Evolutionary conservation across 2,888 invertebrate species (phyloP).

Genomic region (Troglohyphantes excavatus): DNA sequence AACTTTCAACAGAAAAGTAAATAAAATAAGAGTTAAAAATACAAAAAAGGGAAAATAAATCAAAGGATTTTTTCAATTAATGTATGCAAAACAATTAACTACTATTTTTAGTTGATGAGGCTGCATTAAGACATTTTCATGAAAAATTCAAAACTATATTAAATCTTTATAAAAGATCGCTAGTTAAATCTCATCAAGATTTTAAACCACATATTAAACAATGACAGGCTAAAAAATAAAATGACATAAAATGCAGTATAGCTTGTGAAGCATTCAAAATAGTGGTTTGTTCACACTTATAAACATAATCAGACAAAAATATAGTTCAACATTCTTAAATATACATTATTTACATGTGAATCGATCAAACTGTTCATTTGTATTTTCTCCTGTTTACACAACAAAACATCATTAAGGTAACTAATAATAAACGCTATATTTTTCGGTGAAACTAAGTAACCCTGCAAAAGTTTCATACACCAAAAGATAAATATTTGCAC

Average conservation of each 20-base stretch:
- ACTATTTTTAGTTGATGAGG: constrained; percentile 30
- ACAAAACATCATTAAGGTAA: too few relatives aligned
- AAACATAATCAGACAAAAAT: neutral
- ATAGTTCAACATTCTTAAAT: neutral
- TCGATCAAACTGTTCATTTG: neutral
- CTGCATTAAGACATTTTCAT: constrained; percentile 56
- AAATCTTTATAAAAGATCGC: too few relatives aligned
- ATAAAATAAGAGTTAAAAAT: neutral
- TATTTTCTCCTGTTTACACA: too few relatives aligned
- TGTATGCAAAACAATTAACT: neutral
- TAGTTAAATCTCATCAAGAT: neutral
- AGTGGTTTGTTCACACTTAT: neutral
- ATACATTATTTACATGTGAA: neutral
- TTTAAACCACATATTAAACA: neutral
- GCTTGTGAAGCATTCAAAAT: neutral
- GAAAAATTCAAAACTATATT: neutral
- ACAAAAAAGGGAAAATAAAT: neutral
- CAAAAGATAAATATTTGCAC: too few relatives aligned
- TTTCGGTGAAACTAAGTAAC: too few relatives aligned
- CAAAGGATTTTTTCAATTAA: neutral
- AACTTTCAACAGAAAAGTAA: constrained; percentile 27
- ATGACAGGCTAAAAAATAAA: too few relatives aligned
- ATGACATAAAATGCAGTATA: too few relatives aligned
- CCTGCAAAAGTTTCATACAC: too few relatives aligned
- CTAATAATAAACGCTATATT: too few relatives aligned